Evolutionary conservation across 2,797 vertebrate genomes (phyloP), one percentile per base, ranked within the genome.

Genomic region (Sternotherus odoratus): DNA sequence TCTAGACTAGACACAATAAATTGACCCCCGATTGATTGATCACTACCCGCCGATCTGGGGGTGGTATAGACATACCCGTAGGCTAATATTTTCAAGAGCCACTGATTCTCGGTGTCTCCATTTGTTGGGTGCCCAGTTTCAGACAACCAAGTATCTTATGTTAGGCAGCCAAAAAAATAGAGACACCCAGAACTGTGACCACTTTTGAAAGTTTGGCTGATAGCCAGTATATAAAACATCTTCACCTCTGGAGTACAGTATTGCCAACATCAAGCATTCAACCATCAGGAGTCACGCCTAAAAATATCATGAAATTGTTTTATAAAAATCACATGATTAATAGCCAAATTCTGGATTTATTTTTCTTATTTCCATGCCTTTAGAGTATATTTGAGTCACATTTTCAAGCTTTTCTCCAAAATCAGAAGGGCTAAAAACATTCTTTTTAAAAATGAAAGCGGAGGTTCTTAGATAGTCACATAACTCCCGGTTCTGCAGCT

Each of bases 11-110:
- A 43, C 43, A 8, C 8, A 8, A 43, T 43, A 43, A 43, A 43
- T 43, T 43, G 43, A 43, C 43, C 43, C 8, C 43, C 43, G 43
- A 43, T 43, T 43, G 43, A 43, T 43, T 43, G 43, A 43, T 43
- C 43, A 43, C 43, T 43, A 43, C 43, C 43, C 43, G 8, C 43
- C 43, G 8, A 43, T 43, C 5, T 8, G 43, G 43, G 43, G 43
- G 43, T 43, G 8, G 43, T 43, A 8, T 43, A 43, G 43, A 43
- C 43, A 43, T 43, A 43, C 43, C 46, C 43, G n/a, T 36, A 26
- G 39, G 46, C 23, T 75, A 81, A 51, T 33, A 49, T 83, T 93
- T 88, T 88, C 86, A 87, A 92, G 89, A 94, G 78, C 36, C 93
- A 39, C 4, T 75, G 51, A 36, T 80, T 87, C 7, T 80, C 3